A percentile compares a stretch with the other conserved stretches of the same genome.
Evolutionary conservation across 2,888 invertebrate species (phyloP).

Genomic region (Clitarchus hookeri): DNA sequence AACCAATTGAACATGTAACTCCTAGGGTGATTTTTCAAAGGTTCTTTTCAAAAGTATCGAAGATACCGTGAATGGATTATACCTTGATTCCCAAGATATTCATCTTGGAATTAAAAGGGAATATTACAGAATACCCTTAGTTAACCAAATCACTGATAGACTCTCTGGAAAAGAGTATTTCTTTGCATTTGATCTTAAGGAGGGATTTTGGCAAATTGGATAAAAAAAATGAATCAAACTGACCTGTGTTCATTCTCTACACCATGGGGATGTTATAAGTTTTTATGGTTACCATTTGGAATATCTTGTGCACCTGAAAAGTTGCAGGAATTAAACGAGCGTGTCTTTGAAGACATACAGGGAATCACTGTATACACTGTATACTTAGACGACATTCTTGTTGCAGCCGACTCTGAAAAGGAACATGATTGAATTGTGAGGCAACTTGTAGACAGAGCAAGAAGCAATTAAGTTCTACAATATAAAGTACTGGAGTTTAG

Average conservation of each 20-base stretch:
- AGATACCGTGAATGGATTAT: background rate
- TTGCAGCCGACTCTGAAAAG: background rate
- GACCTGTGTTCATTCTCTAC: background rate
- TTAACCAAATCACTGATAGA: background rate
- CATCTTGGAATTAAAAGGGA: background rate
- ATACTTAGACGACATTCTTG: constrained; percentile 17
- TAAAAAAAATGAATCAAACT: background rate
- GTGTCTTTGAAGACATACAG: background rate
- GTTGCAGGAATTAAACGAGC: constrained; percentile 3
- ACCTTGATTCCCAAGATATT: background rate
- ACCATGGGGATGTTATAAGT: background rate
- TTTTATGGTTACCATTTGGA: background rate
- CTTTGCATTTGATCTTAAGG: background rate
- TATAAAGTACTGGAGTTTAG: background rate
- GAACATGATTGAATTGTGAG: background rate
- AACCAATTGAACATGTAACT: too few species aligned
- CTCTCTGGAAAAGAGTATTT: background rate
- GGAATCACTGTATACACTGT: background rate
- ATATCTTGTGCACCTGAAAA: constrained; percentile 2
- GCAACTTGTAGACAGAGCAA: constrained; percentile 28
- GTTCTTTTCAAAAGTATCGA: too few species aligned
- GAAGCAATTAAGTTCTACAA: constrained; percentile 19
- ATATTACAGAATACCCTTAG: background rate
- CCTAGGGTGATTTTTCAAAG: too few species aligned
- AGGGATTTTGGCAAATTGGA: background rate